Percentiles rank a stretch among this genome's conserved stretches.
These are phyloP conservation scores for Peromyscus polionotus DNA, from an alignment of 2,113 vertebrate species.

Conservation along the genomic window DNA sequence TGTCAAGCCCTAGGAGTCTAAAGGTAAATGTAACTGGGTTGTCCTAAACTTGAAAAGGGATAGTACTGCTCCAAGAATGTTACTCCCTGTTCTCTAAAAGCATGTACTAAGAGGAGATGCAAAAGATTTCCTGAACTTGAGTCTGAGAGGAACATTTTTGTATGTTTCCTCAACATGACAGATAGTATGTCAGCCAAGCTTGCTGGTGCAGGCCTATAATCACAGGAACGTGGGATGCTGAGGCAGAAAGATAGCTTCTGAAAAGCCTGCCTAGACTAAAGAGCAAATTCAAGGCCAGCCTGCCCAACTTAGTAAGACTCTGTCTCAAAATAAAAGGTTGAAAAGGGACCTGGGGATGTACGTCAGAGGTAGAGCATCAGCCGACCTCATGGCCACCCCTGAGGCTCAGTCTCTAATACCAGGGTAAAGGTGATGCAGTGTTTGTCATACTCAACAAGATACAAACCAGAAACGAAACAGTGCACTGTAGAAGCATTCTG, in stretches of 20 bases:
- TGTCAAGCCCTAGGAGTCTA: neutral
- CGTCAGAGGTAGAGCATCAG: too few relatives aligned
- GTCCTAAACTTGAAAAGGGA: slow-evolving; percentile 32
- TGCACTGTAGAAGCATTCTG: neutral
- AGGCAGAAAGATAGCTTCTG: neutral
- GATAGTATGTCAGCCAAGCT: neutral
- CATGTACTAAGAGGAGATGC: neutral
- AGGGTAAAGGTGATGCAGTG: neutral
- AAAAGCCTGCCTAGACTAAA: neutral
- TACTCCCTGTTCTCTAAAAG: neutral
- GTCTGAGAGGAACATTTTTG: neutral
- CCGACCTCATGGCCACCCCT: too few relatives aligned
- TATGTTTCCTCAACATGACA: slow-evolving; percentile 19
- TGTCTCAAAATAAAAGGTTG: neutral
- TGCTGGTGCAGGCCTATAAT: neutral
- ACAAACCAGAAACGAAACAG: neutral
- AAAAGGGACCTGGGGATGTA: neutral
- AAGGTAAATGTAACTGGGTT: neutral
- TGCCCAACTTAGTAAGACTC: neutral
- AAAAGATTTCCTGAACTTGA: neutral
- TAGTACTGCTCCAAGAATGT: neutral
- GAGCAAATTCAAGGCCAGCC: neutral
- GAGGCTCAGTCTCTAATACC: neutral
- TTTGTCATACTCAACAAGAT: neutral
- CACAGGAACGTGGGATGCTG: neutral